Evolutionary conservation across 2,113 vertebrate species (phyloP).

Genomic region (Dasyurus viverrinus): DNA sequence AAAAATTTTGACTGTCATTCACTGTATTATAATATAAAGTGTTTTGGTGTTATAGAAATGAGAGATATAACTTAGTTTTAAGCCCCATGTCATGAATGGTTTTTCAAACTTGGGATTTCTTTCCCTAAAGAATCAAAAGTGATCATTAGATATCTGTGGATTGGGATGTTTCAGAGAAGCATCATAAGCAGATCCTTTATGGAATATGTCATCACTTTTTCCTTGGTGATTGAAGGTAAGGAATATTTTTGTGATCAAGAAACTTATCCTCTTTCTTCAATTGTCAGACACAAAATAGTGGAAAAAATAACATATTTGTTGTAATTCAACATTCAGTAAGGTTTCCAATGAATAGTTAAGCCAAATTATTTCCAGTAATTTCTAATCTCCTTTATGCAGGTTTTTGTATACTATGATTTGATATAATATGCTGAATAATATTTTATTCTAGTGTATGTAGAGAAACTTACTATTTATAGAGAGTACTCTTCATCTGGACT

Average conservation of each 20-base stretch:
- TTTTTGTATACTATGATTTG: background rate
- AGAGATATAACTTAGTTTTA: background rate
- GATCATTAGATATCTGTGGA: background rate
- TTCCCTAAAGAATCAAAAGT: background rate
- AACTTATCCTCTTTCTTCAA: background rate
- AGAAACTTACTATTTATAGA: background rate
- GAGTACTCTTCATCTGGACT: background rate
- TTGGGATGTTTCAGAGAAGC: background rate
- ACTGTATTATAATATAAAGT: background rate
- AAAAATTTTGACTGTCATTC: background rate
- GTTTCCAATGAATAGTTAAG: background rate
- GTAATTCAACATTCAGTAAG: background rate
- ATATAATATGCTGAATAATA: background rate
- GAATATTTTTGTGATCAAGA: background rate
- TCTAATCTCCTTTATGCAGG: background rate
- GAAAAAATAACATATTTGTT: background rate
- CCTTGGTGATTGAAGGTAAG: background rate
- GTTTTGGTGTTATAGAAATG: background rate
- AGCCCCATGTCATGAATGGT: background rate
- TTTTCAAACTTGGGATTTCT: background rate
- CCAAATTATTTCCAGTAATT: background rate
- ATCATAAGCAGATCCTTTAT: background rate
- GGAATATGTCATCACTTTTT: background rate
- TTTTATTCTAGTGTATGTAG: background rate
- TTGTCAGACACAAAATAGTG: background rate